Base-by-base conservation (phyloP, 2,113 vertebrate genomes). In the Rhagologus leucostigma region DNA sequence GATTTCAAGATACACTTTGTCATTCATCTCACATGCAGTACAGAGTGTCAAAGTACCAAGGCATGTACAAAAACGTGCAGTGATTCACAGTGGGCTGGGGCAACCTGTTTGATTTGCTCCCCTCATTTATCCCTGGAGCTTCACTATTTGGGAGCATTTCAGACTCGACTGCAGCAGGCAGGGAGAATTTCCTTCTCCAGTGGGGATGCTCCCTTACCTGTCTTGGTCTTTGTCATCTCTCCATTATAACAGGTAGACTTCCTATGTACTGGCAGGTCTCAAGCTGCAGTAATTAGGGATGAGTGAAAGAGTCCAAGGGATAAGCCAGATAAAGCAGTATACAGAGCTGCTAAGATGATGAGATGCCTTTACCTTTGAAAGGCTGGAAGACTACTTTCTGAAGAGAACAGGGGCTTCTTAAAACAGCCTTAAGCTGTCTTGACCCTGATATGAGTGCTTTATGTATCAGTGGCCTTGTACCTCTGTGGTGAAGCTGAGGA, bases 261-360 rank as follows among this genome's bases (percentile, higher is more conserved):
- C 24, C 35, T 47, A n/a, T 9, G 32, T 50, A 29, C 17, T 37
- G 26, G 12, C 22, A 63, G 15, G 12, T 69, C 41, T 81, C 60
- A 71, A 18, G 13, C 33, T 85, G 12, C 44, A 83, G 46, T 57
- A 50, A 47, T 71, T 68, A 79, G 26, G 30, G 26, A 26, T 9
- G 6, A 77, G 9, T 50, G 44, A 78, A 65, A 49, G 16, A 41
- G n/a, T 63, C 27, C 23, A 35, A 83, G 14, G 57, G 13, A 76
- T 44, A 76, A 73, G 13, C 11, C 27, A 42, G 30, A 60, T 55
- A 73, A 75, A 79, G 20, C 20, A 74, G 63, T 57, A 22, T 26
- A 44, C 2, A 4, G 26, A 91, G 20, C 35, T 0, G 0, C 30
- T 55, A 24, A 65, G 46, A 46, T 1, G 1, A 74, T 23, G 26